These are phyloP conservation scores for Nomada hirtipes DNA, from an alignment of 2,888 invertebrate species.

Conservation along the genomic window DNA sequence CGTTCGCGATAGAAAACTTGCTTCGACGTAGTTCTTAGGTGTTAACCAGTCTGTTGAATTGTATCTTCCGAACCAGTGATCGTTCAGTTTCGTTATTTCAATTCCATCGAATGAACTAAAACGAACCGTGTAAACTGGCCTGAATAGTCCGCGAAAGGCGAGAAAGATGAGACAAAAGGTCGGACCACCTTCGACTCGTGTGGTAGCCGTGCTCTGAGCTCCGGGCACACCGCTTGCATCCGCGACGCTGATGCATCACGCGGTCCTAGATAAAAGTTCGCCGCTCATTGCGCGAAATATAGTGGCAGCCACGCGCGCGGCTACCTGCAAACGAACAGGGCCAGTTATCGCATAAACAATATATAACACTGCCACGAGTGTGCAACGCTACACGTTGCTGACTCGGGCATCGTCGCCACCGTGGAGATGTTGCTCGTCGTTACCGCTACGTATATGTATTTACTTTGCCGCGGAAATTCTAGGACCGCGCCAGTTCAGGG, in stretches of 20 bases:
- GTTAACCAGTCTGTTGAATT: no score
- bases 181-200: background rate
- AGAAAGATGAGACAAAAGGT: background rate
- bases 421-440: background rate
- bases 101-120: no score
- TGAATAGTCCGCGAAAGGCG: background rate
- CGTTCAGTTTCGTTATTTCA: no score
- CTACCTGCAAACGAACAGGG: slow-evolving; percentile 45
- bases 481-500: no score
- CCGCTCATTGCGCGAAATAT: slow-evolving; percentile 56
- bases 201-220: background rate
- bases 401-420: background rate
- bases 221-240: slow-evolving; percentile 13
- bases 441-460: background rate
- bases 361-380: slow-evolving; percentile 19
- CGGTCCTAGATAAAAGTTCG: slow-evolving; percentile 66
- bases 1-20: no score
- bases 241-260: slow-evolving; percentile 56
- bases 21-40: no score
- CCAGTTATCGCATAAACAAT: slow-evolving; percentile 64
- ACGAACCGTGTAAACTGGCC: no score
- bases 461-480: no score
- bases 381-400: background rate
- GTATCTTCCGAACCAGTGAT: no score
- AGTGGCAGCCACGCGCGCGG: slow-evolving; percentile 30